A percentile compares a stretch with the other conserved stretches of the same genome.
Evolutionary conservation across 1,140 invertebrate genomes (phyloP).

Genomic region (Atopsyche davidsoni): DNA sequence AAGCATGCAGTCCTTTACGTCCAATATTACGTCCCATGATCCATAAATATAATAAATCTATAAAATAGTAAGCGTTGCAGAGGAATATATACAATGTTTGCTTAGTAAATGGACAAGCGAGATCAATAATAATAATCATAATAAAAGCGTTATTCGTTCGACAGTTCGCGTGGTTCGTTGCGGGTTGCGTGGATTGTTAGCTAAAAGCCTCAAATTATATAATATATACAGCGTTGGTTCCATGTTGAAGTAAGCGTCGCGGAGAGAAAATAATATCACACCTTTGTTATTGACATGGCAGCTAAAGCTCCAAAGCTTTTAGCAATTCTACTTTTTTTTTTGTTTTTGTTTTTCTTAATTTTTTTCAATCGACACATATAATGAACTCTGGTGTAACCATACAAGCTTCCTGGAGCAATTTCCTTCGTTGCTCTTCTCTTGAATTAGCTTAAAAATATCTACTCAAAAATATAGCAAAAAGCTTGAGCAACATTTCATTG

Average conservation of each 20-base stretch:
- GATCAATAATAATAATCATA: conserved; percentile 10
- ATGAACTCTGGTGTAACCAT: too few relatives aligned
- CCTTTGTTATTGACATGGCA: not conserved
- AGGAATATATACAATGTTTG: too few relatives aligned
- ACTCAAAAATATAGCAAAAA: not conserved
- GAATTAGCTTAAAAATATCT: conserved; percentile 3
- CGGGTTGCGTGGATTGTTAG: conserved; percentile 1
- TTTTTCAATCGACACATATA: too few relatives aligned
- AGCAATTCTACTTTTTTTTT: conserved; percentile 10
- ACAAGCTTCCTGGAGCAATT: too few relatives aligned
- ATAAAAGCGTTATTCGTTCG: conserved; percentile 28
- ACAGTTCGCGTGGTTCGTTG: conserved; percentile 17
- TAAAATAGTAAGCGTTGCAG: conserved; percentile 23
- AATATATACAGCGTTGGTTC: not conserved
- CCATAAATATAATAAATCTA: conserved; percentile 6
- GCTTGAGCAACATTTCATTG: not conserved
- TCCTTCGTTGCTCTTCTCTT: too few relatives aligned
- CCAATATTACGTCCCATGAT: conserved; percentile 24
- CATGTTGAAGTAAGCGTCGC: not conserved
- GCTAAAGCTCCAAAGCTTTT: conserved; percentile 15
- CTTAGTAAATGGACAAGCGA: conserved; percentile 19
- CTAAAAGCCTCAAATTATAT: conserved; percentile 15
- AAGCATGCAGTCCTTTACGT: conserved; percentile 2
- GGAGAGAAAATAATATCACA: conserved; percentile 8
- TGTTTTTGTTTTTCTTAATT: not conserved